These are phyloP conservation scores for Chanos chanos DNA, from an alignment of 2,797 vertebrate species.

Conservation along the genomic window DNA sequence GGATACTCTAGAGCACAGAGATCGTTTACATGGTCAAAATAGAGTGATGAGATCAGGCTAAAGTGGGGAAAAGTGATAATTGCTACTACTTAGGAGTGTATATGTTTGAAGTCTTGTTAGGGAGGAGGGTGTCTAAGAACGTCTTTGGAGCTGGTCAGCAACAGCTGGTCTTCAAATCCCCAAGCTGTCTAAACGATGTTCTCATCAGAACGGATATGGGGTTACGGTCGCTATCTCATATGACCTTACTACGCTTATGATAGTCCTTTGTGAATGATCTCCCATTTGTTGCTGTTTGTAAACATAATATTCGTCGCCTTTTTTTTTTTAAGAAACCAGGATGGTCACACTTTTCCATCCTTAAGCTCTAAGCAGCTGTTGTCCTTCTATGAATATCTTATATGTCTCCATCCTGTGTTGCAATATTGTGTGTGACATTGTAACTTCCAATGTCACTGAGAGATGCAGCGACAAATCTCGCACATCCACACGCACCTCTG, in stretches of 20 bases:
- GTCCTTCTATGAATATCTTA: not conserved
- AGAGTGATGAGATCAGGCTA: conserved; percentile 1
- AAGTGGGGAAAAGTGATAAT: conserved; percentile 28
- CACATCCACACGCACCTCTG: conserved; percentile 34
- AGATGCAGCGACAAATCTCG: not conserved
- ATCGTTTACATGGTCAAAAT: conserved; percentile 31
- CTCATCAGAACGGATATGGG: no score
- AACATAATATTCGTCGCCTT: not conserved
- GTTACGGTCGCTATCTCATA: no score
- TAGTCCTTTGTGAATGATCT: not conserved
- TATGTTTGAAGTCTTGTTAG: not conserved
- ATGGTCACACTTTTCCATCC: no score
- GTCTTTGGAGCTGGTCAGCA: conserved; percentile 18
- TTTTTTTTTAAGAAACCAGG: no score
- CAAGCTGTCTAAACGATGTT: not conserved
- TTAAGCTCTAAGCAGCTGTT: no score
- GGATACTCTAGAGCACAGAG: conserved; percentile 4
- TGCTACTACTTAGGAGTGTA: conserved; percentile 25
- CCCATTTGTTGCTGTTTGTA: not conserved
- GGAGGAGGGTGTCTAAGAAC: conserved; percentile 19
- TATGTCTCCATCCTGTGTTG: not conserved
- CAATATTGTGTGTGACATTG: not conserved
- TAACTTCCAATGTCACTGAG: not conserved
- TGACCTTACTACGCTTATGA: no score
- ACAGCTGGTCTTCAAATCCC: conserved; percentile 11